These are phyloP conservation scores for Amblyornis subalaris DNA, from an alignment of 2,113 vertebrate genomes.

Conservation along the genomic window DNA sequence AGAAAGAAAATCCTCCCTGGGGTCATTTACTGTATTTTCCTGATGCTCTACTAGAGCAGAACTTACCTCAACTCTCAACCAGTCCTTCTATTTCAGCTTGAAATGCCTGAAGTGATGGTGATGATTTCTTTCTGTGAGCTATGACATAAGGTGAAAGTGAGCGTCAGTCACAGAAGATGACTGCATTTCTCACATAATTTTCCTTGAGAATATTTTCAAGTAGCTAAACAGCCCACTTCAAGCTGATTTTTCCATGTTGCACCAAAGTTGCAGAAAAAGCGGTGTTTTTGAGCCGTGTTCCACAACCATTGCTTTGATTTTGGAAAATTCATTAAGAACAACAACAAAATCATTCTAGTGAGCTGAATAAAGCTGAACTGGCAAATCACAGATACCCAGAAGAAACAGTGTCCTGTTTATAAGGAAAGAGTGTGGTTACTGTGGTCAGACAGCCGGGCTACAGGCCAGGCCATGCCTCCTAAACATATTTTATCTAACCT, in stretches of 20 bases:
- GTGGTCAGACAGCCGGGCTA: conserved; percentile 27
- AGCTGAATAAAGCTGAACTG: conserved; percentile 12
- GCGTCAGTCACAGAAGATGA: not conserved
- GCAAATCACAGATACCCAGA: conserved; percentile 28
- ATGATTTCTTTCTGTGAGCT: not conserved
- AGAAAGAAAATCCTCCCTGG: not conserved
- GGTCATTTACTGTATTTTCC: not conserved
- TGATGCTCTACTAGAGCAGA: not conserved
- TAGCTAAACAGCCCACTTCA: not conserved
- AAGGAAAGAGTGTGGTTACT: conserved; percentile 20
- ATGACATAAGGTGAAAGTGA: not conserved
- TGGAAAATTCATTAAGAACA: not conserved
- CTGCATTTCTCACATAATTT: not conserved
- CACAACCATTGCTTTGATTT: not conserved
- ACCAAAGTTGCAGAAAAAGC: not conserved
- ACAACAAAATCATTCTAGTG: not conserved
- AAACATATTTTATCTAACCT: conserved; percentile 37
- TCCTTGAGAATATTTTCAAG: not conserved
- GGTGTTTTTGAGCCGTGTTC: not conserved
- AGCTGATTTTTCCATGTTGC: not conserved
- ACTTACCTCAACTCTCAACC: not conserved
- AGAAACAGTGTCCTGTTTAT: conserved; percentile 41
- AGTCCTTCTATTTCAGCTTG: not conserved
- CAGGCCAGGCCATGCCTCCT: conserved; percentile 39
- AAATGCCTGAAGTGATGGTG: not conserved